Evolutionary conservation across 2,888 invertebrate species (phyloP).

Genomic region (Patella depressa): DNA sequence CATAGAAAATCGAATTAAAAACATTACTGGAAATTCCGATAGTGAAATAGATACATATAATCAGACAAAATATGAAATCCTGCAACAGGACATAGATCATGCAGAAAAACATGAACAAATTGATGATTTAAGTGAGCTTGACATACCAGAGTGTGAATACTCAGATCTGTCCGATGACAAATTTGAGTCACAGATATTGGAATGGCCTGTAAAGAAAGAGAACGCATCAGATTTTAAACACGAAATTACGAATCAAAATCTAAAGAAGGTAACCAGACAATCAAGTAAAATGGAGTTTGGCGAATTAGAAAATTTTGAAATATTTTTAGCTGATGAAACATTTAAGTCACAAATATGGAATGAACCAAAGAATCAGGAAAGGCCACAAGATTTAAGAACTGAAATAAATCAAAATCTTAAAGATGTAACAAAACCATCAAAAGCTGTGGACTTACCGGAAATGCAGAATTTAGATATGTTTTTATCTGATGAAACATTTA

Average conservation of each 20-base stretch:
- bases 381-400: neutral
- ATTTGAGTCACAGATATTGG: neutral
- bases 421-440: neutral
- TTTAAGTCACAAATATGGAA: neutral
- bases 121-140: neutral
- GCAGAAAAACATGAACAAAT: neutral
- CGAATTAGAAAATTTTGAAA: slow-evolving; percentile 27
- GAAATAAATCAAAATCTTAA: neutral
- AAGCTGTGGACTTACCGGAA: slow-evolving; percentile 17
- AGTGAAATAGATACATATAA: too few relatives aligned
- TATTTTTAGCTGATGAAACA: slow-evolving; percentile 20
- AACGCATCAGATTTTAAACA: neutral
- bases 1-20: too few relatives aligned
- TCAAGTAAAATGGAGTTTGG: slow-evolving; percentile 14
- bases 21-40: too few relatives aligned
- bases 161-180: slow-evolving; percentile 13
- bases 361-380: neutral
- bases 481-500: slow-evolving; percentile 5
- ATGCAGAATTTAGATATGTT: slow-evolving; percentile 29
- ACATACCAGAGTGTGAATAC: slow-evolving; percentile 29
- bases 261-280: neutral
- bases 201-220: neutral
- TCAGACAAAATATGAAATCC: neutral
- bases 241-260: neutral
- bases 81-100: neutral